A percentile compares a stretch with the other conserved stretches of the same genome.
These are phyloP conservation scores for Mesocentrotus franciscanus DNA, from an alignment of 53 echinoderm and acorn worm genomes.

Conservation along the genomic window DNA sequence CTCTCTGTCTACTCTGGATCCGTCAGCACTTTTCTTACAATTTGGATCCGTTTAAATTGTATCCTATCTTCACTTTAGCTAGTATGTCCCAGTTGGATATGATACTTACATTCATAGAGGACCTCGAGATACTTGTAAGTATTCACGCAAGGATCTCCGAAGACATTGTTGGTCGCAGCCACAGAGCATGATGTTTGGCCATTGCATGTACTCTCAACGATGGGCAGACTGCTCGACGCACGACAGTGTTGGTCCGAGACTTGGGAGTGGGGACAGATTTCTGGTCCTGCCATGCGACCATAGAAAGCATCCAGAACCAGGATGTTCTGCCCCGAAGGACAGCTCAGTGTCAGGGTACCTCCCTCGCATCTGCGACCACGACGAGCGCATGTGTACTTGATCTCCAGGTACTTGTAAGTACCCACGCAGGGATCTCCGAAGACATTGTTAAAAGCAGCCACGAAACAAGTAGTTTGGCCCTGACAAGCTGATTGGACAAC, in stretches of 20 bases:
- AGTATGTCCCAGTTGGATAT: not conserved
- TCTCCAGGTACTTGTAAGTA: constrained; percentile 37
- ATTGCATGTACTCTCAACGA: not conserved
- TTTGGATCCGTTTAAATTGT: no score
- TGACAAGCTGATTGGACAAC: not conserved
- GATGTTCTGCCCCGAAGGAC: constrained; percentile 36
- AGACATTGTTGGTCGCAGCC: constrained; percentile 52
- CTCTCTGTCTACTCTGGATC: no score
- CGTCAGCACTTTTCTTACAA: no score
- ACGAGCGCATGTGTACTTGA: not conserved
- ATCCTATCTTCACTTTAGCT: not conserved
- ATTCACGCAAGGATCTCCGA: constrained; percentile 70
- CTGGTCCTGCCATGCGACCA: constrained; percentile 63
- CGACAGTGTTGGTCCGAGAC: constrained; percentile 55
- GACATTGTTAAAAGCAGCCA: not conserved
- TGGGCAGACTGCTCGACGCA: not conserved
- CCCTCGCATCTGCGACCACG: constrained; percentile 3
- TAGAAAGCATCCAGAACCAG: constrained; percentile 45
- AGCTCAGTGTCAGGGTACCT: not conserved
- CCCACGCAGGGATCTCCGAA: constrained; percentile 14
- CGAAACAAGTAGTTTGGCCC: not conserved
- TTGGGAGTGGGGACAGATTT: constrained; percentile 58
- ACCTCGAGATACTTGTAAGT: constrained; percentile 73
- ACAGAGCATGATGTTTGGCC: constrained; percentile 40
- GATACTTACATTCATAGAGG: constrained; percentile 30